A percentile compares a stretch with the other conserved stretches of the same genome.
Evolutionary conservation across 1,140 invertebrate species (phyloP).

Genomic region (Paramacrobiotus metropolitanus): DNA sequence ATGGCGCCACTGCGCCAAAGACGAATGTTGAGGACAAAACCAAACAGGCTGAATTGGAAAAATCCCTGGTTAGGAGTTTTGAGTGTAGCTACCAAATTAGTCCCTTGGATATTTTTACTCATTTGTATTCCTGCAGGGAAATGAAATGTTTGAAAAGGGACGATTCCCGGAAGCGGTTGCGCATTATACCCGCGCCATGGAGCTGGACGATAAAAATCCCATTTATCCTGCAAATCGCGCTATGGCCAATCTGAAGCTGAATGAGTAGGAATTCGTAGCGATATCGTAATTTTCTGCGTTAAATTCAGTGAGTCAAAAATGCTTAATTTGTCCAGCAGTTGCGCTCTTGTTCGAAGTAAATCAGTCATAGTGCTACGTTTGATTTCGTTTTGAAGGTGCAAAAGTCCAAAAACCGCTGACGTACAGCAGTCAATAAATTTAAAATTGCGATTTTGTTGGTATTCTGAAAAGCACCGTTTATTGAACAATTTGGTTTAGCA

Average conservation of each 20-base stretch:
- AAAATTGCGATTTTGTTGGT: too few species aligned
- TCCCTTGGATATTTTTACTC: background rate
- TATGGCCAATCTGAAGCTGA: conserved; percentile 55
- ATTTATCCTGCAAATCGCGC: conserved; percentile 65
- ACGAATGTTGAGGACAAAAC: conserved; percentile 21
- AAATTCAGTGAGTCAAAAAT: too few species aligned
- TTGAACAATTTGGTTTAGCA: too few species aligned
- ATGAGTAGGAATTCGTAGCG: conserved; percentile 34
- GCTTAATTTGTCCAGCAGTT: too few species aligned
- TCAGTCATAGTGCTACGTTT: too few species aligned
- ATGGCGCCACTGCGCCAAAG: conserved; percentile 19
- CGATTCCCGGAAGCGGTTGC: conserved; percentile 52
- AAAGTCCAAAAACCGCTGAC: too few species aligned
- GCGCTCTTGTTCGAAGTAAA: too few species aligned
- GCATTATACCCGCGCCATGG: conserved; percentile 52
- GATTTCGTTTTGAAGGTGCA: too few species aligned
- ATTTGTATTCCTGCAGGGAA: conserved; percentile 35
- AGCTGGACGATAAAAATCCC: conserved; percentile 46
- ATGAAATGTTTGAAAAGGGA: conserved; percentile 46
- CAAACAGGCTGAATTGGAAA: conserved; percentile 22
- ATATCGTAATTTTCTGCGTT: too few species aligned
- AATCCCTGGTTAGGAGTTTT: conserved; percentile 20
- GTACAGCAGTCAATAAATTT: too few species aligned
- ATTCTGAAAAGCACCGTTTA: too few species aligned
- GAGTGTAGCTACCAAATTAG: conserved; percentile 2